A percentile compares a stretch with the other conserved stretches of the same genome.
Evolutionary conservation across 2,888 invertebrate genomes (phyloP).

Genomic region (Meta bourneti): DNA sequence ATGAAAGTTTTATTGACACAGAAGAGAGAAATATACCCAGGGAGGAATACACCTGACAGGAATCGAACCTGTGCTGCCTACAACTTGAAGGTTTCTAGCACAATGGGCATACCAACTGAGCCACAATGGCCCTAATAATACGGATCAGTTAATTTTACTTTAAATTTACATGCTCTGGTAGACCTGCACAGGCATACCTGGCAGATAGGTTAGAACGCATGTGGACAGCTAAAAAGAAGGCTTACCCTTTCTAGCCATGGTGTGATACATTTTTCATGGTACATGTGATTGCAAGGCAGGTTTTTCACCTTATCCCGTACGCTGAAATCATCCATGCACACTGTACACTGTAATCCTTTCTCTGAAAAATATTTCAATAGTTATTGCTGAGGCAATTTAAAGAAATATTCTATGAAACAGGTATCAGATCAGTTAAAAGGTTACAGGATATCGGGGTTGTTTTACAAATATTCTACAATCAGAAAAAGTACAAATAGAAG

Average conservation of each 20-base stretch:
- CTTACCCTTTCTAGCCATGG: conserved; percentile 94
- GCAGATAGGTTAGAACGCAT: not conserved
- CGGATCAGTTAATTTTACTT: not conserved
- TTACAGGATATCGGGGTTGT: no score
- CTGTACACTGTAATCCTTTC: conserved; percentile 91
- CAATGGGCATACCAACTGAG: no score
- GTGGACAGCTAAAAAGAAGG: conserved; percentile 47
- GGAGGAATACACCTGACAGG: no score
- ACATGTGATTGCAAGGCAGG: conserved; percentile 92
- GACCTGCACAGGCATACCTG: not conserved
- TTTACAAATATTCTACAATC: no score
- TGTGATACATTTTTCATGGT: conserved; percentile 94
- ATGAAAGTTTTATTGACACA: no score
- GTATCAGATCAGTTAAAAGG: no score
- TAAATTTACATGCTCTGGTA: not conserved
- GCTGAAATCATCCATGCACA: conserved; percentile 96
- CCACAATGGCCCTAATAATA: conserved; percentile 9
- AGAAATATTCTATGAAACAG: no score
- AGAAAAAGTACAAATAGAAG: no score
- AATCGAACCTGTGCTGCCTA: no score
- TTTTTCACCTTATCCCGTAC: conserved; percentile 88
- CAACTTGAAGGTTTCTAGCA: no score
- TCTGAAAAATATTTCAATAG: conserved; percentile 82
- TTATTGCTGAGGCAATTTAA: no score
- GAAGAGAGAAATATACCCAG: no score